Evolutionary conservation across 1,140 invertebrate genomes (phyloP), one percentile per base, ranked within the genome.

Genomic region (Planococcus citri): DNA sequence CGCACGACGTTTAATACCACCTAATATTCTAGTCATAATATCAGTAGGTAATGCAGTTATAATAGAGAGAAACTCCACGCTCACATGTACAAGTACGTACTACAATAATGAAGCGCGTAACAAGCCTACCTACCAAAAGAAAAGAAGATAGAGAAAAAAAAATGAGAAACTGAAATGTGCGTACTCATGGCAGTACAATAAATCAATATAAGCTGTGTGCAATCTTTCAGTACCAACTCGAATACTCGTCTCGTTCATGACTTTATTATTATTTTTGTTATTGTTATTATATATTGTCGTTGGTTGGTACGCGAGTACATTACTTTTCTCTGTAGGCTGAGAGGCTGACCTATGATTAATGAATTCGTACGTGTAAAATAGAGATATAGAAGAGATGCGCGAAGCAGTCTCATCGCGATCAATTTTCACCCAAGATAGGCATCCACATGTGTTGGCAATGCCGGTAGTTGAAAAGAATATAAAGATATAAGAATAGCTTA

Each of bases 201-300:
- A 51, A 51, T 51, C 41, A 51, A 51, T 51, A 51, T 51, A 51
- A 51, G 41, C 6, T 51, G 41, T 17, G 12, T 51, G 41, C 41
- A 51, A 51, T 51, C 41, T 37, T 51, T 51, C 41, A 12, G 29
- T 33, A 33, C 12, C 3, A 6, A 33, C 29, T n/a, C n/a, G n/a
- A n/a, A 12, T 33, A 33, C 29, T 3, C 3, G 41, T 17, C 6
- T 51, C 41, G 41, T 51, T 51, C 41, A 51, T 51, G 41, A 51
- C 41, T 51, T 51, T 51, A 51, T 51, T 51, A 51, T 51, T 51
- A 51, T 51, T 51, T 51, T 51, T 51, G 41, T 51, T 51, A 51
- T 51, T 51, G 41, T 51, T 51, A 51, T 51, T 51, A 51, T 51
- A 51, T 51, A 51, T 51, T 51, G 41, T 51, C 41, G 41, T 51